Conservation (phyloP, 2,797 vertebrate species). For the Rhinichthys osculus region DNA sequence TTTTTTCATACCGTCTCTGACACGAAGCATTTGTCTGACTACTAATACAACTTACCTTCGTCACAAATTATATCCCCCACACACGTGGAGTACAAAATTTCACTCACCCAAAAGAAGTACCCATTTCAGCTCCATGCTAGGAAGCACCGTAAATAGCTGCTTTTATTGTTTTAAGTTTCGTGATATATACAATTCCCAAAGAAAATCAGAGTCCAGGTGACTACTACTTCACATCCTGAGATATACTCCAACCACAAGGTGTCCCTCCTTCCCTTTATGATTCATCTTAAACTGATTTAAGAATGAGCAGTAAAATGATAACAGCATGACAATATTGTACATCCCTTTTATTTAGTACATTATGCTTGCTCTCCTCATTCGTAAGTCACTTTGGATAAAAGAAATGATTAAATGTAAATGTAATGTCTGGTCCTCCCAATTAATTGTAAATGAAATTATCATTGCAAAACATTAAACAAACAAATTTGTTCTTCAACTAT, state of each 20-base stretch:
- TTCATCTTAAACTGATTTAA: not conserved
- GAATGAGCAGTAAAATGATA: not conserved
- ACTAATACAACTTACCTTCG: not conserved
- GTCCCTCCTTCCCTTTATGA: not conserved
- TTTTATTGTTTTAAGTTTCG: not conserved
- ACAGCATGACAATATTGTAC: not conserved
- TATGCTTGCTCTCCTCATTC: no score
- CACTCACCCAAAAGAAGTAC: slow-evolving; percentile 1
- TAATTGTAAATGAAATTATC: not conserved
- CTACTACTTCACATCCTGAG: not conserved
- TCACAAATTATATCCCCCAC: no score
- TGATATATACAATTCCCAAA: not conserved
- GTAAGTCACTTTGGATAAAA: no score
- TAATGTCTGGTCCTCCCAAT: no score
- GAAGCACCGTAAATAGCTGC: not conserved
- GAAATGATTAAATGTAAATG: no score
- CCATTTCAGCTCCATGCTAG: not conserved
- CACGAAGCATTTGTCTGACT: not conserved
- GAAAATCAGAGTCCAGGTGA: not conserved
- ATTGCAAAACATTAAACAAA: not conserved
- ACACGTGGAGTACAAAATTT: no score
- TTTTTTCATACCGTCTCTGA: not conserved
- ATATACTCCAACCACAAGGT: not conserved
- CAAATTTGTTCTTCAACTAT: not conserved
- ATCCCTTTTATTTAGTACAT: not conserved